Evolutionary conservation across 2,888 invertebrate genomes (phyloP), one percentile per base, ranked within the genome.

Genomic region (Elysia crispata): DNA sequence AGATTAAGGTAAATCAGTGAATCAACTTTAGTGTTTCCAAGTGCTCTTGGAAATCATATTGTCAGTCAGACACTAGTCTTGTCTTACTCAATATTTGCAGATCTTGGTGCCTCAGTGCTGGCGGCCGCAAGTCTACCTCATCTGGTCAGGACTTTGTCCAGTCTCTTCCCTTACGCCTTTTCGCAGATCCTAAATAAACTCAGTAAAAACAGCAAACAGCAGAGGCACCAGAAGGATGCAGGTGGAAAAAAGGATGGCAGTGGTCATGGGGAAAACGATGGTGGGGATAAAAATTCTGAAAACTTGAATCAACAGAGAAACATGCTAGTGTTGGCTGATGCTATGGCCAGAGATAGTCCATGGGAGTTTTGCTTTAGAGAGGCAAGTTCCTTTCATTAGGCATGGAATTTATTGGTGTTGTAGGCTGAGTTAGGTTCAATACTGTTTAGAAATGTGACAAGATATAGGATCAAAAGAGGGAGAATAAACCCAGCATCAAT

Each of bases 331-430:
- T 54, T 62, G 0, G 82, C 89, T 49, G 76, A 85, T 11, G 77
- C 67, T 28, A 84, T 86, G 70, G 73, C 88, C 23, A 67, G 79
- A 0, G 74, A 86, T 11, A 81, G 84, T 20, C 90, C 89, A 1
- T 89, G 89, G 83, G 81, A 85, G 41, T 87, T 89, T 79, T 88
- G 86, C 20, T 90, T 87, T 64, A 86, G 85, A 83, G 77, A 82
- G 66, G 89, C 88, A 83, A 41, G 41, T 41, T 41, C 41, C 41
- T 6, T 41, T 41, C 11, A n/a, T n/a, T n/a, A n/a, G n/a, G n/a
- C n/a, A n/a, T n/a, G n/a, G n/a, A n/a, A n/a, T n/a, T n/a, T n/a
- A n/a, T n/a, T n/a, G n/a, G n/a, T n/a, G n/a, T n/a, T n/a, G n/a
- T n/a, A n/a, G n/a, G n/a, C n/a, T n/a, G n/a, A n/a, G n/a, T n/a